Base-by-base conservation (phyloP, 2,888 invertebrate genomes). In the Synanthedon myopaeformis region DNA sequence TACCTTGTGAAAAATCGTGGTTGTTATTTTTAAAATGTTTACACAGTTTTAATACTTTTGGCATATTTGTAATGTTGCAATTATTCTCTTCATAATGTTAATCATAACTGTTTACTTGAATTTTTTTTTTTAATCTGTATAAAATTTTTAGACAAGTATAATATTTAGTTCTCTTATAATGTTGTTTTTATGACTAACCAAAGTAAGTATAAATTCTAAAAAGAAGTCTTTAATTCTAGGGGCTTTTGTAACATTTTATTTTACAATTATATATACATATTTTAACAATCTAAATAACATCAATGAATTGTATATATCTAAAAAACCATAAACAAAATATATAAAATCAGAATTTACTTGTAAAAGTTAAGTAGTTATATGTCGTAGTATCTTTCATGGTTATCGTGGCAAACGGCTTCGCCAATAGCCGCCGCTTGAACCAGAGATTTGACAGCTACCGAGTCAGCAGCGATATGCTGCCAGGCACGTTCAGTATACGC, bases 401-500 rank as follows among this genome's bases (percentile, higher is more conserved):
- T 75, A 42, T 86, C 83, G 55, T 72, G 73, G 41, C 72, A 65
- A 42, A 78, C 74, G 12, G 76, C 70, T 55, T 85, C 78, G 54
- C 74, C 59, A 49, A 82, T 74, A 42, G 67, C 68, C 12, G 72
- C 69, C n/a, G 52, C 59, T 51, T 55, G 56, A 49, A 53, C 52
- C 51, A 76, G 64, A 41, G 65, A 64, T 54, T 69, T 66, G 14
- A 70, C 65, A 45, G 69, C 57, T 35, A 35, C 35, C 3, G 66
- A 51, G n/a, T 72, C 70, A 1, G 75, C 68, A 28, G 80, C 70
- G 54, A 71, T 68, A 45, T 64, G 61, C 45, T 79, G 79, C 86
- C 85, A 85, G 11, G 90, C 69, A 52, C 91, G 86, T 75, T 95
- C 90, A 2, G 92, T 91, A 92, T 93, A 94, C 23, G 92, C 92